Percentiles rank a stretch among this genome's conserved stretches.
These are phyloP conservation scores for Dione juno DNA, from an alignment of 2,888 invertebrate species.

Conservation along the genomic window DNA sequence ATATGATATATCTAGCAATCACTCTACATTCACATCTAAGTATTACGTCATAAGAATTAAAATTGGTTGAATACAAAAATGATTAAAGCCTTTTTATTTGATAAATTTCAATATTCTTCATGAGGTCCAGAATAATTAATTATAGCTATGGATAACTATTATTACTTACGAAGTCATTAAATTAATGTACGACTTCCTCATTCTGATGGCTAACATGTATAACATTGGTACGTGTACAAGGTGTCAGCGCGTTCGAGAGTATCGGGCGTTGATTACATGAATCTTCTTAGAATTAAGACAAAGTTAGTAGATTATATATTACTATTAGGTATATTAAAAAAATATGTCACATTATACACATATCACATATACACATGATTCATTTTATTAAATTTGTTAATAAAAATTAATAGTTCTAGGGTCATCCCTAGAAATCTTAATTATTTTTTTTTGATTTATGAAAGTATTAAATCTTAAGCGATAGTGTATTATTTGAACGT, in stretches of 20 bases:
- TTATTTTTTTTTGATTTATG: too few relatives aligned
- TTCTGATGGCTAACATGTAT: constrained; percentile 43
- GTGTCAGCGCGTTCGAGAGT: constrained; percentile 40
- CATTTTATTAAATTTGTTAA: background rate
- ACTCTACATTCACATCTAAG: too few relatives aligned
- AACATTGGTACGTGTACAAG: constrained; percentile 37
- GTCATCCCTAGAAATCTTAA: too few relatives aligned
- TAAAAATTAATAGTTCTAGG: background rate
- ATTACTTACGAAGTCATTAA: constrained; percentile 42
- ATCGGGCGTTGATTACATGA: constrained; percentile 25
- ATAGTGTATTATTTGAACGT: too few relatives aligned
- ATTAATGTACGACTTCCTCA: constrained; percentile 45
- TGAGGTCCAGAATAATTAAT: constrained; percentile 30
- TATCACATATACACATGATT: background rate
- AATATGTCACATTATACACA: too few relatives aligned
- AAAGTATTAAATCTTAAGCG: too few relatives aligned
- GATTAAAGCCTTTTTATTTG: background rate
- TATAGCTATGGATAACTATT: constrained; percentile 37
- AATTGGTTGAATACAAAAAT: background rate
- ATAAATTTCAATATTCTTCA: constrained; percentile 14
- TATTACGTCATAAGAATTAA: background rate
- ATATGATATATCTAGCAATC: too few relatives aligned
- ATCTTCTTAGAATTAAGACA: constrained; percentile 23
- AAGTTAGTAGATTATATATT: background rate
- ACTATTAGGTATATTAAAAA: background rate